Percentiles rank a stretch among this genome's conserved stretches.
Evolutionary conservation across 2,113 vertebrate genomes (phyloP).

Genomic region (Carassius carassius): DNA sequence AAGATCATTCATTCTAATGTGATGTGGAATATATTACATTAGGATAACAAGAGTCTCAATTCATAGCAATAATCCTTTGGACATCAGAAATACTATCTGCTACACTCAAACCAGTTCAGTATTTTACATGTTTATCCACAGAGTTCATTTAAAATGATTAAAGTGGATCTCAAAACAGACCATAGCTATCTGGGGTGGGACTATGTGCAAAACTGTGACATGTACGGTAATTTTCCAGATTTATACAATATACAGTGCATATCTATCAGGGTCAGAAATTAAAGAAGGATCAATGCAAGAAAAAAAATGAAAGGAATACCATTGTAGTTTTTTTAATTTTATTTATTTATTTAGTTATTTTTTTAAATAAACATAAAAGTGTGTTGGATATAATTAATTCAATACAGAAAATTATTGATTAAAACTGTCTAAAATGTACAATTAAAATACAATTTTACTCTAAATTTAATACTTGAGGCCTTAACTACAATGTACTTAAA

Average conservation of each 20-base stretch:
- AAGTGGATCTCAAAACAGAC: not conserved
- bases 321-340: no score
- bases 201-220: not conserved
- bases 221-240: not conserved
- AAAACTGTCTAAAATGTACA: not conserved
- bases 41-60: conserved; percentile 41
- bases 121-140: not conserved
- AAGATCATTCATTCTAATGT: conserved; percentile 54
- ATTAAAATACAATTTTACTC: no score
- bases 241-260: not conserved
- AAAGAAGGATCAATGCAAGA: not conserved
- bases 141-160: not conserved
- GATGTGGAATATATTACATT: conserved; percentile 49
- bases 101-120: not conserved
- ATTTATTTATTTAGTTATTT: no score
- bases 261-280: not conserved
- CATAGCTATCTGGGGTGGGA: not conserved
- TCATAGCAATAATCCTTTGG: conserved; percentile 36
- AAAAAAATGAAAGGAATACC: no score
- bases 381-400: not conserved
- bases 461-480: not conserved
- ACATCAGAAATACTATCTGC: not conserved
- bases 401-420: not conserved
- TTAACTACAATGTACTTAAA: no score
- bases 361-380: no score